Base-by-base conservation (phyloP, 30 jellyfish, hydroid and myxozoan genomes). In the Aurelia aurita region DNA sequence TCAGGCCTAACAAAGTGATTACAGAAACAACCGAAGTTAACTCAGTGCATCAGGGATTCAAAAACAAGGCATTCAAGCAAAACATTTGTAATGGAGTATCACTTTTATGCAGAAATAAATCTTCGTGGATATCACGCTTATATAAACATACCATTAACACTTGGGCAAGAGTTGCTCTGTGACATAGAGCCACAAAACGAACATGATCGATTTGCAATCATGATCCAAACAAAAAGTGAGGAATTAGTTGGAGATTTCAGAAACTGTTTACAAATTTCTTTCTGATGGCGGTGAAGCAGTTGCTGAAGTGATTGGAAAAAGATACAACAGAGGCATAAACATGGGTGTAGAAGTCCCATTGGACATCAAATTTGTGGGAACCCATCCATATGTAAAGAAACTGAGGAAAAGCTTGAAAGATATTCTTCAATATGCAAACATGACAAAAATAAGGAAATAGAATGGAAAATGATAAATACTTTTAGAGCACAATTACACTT, bases 291-390 rank as follows among this genome's bases (percentile, higher is more conserved):
- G 84, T 71, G 84, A 71, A 47, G 84, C 70, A 71, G 20, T 64
- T 70, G 84, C 84, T 71, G 84, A 49, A 71, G 84, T 71, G 84
- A 45, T 71, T 71, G 84, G 84, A 47, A 71, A 49, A 45, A 71
- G 84, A 71, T 71, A 71, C 69, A 71, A 71, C 44, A 71, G 26
- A 43, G 84, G 84, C 84, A 71, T 51, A 47, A 47, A 47, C 84
- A 71, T 71, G 70, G 84, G 67, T 71, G n/a, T 71, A 71, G 84
- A 71, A 71, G 84, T 71, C 54, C 84, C 84, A 49, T 71, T 71
- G 69, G 45, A 71, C 84, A 71, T 71, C 69, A 39, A 71, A 71
- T 71, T 71, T 71, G 44, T 45, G 68, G 84, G 84, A 71, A 71
- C 69, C 84, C 45, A 35, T 31, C 0, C 26, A 67, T 67, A 67